These are phyloP conservation scores for Mythimna impura DNA, from an alignment of 2,888 invertebrate genomes.

Conservation along the genomic window DNA sequence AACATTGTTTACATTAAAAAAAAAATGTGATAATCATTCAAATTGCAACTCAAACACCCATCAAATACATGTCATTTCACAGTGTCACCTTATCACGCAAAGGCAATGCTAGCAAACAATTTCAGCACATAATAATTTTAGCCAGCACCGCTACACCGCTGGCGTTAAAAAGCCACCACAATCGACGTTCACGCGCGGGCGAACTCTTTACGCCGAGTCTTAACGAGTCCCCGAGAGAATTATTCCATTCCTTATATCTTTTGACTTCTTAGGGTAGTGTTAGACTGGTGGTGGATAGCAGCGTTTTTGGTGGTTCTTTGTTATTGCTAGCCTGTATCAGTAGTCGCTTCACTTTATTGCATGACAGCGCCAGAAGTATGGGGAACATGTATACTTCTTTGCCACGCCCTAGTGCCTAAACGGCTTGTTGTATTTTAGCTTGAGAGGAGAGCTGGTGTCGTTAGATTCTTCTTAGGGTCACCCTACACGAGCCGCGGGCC, in stretches of 20 bases:
- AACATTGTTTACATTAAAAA: too few relatives aligned
- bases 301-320: neutral
- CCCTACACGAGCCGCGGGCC: too few relatives aligned
- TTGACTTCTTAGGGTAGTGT: slow-evolving; percentile 30
- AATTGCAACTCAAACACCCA: neutral
- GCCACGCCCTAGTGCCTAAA: too few relatives aligned
- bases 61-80: slow-evolving; percentile 23
- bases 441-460: too few relatives aligned
- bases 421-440: too few relatives aligned
- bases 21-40: neutral
- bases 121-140: slow-evolving; percentile 59
- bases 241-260: slow-evolving; percentile 67
- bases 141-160: slow-evolving; percentile 7
- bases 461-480: too few relatives aligned
- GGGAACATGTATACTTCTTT: too few relatives aligned
- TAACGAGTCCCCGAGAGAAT: slow-evolving; percentile 73
- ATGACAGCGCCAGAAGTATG: too few relatives aligned
- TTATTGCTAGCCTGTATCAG: too few relatives aligned
- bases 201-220: slow-evolving; percentile 62
- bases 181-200: slow-evolving; percentile 74
- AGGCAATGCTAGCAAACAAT: slow-evolving; percentile 42
- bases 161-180: slow-evolving; percentile 61
- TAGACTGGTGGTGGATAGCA: slow-evolving; percentile 25
- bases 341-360: too few relatives aligned
- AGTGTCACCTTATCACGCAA: slow-evolving; percentile 15